Percentiles rank a stretch among this genome's conserved stretches.
phyloP scores from a whole-genome alignment of 1,140 invertebrate genomes.

The Panagrolaimus sp. region DNA sequence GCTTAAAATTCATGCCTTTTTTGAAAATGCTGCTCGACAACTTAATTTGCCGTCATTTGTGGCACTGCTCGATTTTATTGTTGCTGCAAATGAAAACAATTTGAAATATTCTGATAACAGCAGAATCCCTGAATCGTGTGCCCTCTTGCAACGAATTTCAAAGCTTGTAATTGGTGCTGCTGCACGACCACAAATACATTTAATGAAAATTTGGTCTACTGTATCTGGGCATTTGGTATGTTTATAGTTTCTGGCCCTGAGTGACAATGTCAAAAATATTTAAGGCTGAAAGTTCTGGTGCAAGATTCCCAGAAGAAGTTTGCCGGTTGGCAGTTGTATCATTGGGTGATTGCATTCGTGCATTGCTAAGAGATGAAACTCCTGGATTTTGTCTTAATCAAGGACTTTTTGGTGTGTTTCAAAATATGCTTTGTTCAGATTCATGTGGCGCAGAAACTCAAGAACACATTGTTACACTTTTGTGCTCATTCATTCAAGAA shows the following conservation, averaged over 20 bases:
- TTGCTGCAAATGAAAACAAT: conserved; percentile 3
- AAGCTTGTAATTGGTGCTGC: neutral
- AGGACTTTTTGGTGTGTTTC: neutral
- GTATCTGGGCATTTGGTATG: neutral
- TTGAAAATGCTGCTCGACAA: neutral
- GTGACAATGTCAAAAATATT: too few species aligned
- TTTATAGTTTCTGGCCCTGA: too few species aligned
- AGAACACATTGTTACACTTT: neutral
- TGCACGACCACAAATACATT: neutral
- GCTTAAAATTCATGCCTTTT: conserved; percentile 3
- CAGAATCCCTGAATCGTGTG: neutral
- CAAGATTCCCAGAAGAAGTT: neutral
- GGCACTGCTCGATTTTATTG: neutral
- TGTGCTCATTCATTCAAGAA: neutral
- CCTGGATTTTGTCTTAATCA: conserved; percentile 2
- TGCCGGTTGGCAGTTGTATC: neutral
- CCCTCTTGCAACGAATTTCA: neutral
- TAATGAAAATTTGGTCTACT: neutral
- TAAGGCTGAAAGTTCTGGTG: neutral
- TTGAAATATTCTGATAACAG: conserved; percentile 1
- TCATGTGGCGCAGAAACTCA: neutral
- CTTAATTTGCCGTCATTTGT: neutral
- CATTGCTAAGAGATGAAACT: neutral
- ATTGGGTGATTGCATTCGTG: neutral
- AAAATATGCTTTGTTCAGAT: neutral